Conservation (phyloP, 2,888 invertebrate species). For the Arenicola marina region DNA sequence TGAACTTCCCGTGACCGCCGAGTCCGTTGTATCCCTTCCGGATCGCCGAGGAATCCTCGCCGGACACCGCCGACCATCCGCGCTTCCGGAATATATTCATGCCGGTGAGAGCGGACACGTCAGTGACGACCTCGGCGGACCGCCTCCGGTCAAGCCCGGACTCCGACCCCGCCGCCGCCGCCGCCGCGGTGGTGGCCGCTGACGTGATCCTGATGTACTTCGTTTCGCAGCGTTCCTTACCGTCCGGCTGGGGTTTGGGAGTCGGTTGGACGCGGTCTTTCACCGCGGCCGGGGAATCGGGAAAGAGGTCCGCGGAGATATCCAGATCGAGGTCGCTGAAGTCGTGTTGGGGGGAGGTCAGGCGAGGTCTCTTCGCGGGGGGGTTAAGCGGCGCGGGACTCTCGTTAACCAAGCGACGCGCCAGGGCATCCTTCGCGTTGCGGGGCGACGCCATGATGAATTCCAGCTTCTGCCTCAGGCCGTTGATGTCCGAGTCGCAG, state of each 20-base stretch:
- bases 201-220: slow-evolving; percentile 14
- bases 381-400: slow-evolving; percentile 27
- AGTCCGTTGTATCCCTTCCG: slow-evolving; percentile 34
- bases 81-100: slow-evolving; percentile 17
- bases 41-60: background rate
- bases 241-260: slow-evolving; percentile 4
- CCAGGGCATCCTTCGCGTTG: slow-evolving; percentile 23
- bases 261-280: background rate
- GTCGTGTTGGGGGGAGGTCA: background rate
- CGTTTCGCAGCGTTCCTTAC: slow-evolving; percentile 1
- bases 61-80: background rate
- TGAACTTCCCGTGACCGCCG: slow-evolving; percentile 30
- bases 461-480: slow-evolving; percentile 25
- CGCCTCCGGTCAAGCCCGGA: no score
- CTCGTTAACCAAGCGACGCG: slow-evolving; percentile 29
- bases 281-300: background rate
- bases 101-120: background rate
- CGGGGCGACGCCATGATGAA: slow-evolving; percentile 29
- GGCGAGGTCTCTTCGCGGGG: slow-evolving; percentile 15
- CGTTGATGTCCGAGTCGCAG: slow-evolving; percentile 32
- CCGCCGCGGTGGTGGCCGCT: background rate
- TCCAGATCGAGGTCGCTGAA: slow-evolving; percentile 4
- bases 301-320: slow-evolving; percentile 14
- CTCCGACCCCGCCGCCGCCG: no score
- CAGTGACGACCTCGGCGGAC: background rate